Evolutionary conservation across 2,797 vertebrate genomes (phyloP).

Genomic region (Intellagama lesueurii): DNA sequence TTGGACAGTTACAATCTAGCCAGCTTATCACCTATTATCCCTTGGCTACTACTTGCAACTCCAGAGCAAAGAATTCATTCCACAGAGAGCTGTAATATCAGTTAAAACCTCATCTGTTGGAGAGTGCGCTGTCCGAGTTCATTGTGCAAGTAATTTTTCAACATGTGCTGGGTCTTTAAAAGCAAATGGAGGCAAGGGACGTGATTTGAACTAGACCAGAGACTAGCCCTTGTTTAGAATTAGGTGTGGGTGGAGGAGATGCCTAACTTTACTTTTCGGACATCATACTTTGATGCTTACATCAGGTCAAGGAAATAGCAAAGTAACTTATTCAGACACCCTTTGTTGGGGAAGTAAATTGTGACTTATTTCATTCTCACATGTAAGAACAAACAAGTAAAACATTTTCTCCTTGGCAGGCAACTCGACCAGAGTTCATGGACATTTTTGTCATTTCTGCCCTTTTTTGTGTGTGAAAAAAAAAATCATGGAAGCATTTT

Average conservation of each 20-base stretch:
- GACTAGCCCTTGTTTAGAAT: slow-evolving; percentile 57
- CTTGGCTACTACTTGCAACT: not conserved
- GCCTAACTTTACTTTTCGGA: slow-evolving; percentile 20
- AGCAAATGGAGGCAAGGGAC: slow-evolving; percentile 39
- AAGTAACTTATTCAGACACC: slow-evolving; percentile 46
- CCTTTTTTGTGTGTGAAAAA: too few relatives aligned
- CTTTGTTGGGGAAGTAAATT: not conserved
- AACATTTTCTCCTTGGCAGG: too few relatives aligned
- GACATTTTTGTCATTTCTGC: too few relatives aligned
- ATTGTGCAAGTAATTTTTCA: slow-evolving; percentile 57
- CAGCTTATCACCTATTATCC: not conserved
- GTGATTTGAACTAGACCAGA: slow-evolving; percentile 46
- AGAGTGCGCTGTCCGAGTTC: slow-evolving; percentile 36
- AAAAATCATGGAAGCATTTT: too few relatives aligned
- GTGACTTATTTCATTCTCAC: too few relatives aligned
- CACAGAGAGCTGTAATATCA: slow-evolving; percentile 45
- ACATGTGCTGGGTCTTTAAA: slow-evolving; percentile 51
- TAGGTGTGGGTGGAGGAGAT: not conserved
- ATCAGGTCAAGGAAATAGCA: slow-evolving; percentile 47
- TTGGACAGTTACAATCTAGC: slow-evolving; percentile 25
- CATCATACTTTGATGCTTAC: slow-evolving; percentile 57
- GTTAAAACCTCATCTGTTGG: slow-evolving; percentile 30
- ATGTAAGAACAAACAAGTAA: too few relatives aligned
- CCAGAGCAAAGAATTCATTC: not conserved
- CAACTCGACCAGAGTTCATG: too few relatives aligned